phyloP scores from a whole-genome alignment of 2,113 vertebrate genomes.

The Rhodinocichla rosea region DNA sequence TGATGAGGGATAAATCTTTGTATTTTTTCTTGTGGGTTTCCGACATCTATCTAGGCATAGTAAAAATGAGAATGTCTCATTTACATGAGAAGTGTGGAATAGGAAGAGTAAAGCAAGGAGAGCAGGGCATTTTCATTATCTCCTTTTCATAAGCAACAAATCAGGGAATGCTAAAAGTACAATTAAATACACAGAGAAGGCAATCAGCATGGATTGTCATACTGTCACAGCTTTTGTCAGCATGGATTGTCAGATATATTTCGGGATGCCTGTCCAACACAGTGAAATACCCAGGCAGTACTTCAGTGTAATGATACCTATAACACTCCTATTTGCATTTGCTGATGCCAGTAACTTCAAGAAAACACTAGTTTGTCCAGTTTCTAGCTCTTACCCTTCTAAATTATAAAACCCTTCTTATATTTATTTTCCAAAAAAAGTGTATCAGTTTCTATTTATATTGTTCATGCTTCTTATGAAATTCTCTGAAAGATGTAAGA shows the following conservation, averaged over 20 bases:
- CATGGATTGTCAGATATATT: neutral
- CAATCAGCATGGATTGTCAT: neutral
- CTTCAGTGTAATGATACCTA: neutral
- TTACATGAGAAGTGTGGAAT: neutral
- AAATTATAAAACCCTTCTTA: neutral
- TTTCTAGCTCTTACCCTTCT: neutral
- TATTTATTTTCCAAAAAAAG: neutral
- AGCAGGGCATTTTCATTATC: neutral
- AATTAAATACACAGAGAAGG: neutral
- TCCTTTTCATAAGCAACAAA: neutral
- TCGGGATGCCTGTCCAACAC: accelerated
- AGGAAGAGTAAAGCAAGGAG: neutral
- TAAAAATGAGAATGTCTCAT: neutral
- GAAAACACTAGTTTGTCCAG: neutral
- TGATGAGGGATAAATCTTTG: neutral
- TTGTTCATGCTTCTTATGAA: neutral
- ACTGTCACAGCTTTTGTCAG: neutral
- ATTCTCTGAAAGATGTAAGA: neutral
- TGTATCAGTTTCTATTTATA: neutral
- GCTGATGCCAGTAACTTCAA: neutral
- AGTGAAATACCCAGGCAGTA: neutral
- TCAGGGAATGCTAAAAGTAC: neutral
- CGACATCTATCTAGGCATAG: neutral
- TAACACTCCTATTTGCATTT: neutral
- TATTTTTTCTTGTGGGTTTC: neutral